These are phyloP conservation scores for Mesoclemmys tuberculata DNA, from an alignment of 2,113 vertebrate species.

Conservation along the genomic window DNA sequence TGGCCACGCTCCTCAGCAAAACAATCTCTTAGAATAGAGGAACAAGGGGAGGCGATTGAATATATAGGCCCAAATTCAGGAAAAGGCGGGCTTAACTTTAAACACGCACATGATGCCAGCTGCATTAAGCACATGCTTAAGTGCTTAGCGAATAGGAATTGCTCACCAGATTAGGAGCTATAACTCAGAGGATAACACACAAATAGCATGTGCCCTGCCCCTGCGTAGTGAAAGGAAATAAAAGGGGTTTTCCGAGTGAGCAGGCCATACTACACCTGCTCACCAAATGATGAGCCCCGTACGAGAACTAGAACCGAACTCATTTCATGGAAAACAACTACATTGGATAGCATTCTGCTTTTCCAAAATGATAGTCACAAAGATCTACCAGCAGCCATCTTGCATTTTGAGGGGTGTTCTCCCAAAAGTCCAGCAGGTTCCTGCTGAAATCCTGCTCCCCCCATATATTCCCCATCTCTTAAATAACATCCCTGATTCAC, in stretches of 20 bases:
- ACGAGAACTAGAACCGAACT: neutral
- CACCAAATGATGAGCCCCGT: neutral
- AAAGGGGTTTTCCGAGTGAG: neutral
- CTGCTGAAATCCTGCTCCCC: too few species aligned
- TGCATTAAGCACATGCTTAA: neutral
- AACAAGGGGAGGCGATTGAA: neutral
- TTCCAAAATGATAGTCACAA: neutral
- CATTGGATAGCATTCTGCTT: too few species aligned
- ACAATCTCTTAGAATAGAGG: neutral
- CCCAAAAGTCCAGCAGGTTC: neutral
- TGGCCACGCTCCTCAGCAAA: neutral
- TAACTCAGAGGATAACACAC: too few species aligned
- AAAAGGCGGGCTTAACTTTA: neutral
- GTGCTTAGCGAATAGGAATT: too few species aligned
- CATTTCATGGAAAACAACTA: too few species aligned
- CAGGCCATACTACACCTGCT: too few species aligned
- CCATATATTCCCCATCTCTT: neutral
- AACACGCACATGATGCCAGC: too few species aligned
- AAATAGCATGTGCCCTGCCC: neutral
- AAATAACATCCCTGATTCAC: neutral
- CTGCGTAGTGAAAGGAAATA: neutral
- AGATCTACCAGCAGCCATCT: neutral
- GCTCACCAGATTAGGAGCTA: neutral
- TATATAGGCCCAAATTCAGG: neutral
- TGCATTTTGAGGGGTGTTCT: neutral